Percentiles rank a stretch among this genome's conserved stretches.
Evolutionary conservation across 2,113 vertebrate species (phyloP).

Genomic region (Rhinolophus sinicus): DNA sequence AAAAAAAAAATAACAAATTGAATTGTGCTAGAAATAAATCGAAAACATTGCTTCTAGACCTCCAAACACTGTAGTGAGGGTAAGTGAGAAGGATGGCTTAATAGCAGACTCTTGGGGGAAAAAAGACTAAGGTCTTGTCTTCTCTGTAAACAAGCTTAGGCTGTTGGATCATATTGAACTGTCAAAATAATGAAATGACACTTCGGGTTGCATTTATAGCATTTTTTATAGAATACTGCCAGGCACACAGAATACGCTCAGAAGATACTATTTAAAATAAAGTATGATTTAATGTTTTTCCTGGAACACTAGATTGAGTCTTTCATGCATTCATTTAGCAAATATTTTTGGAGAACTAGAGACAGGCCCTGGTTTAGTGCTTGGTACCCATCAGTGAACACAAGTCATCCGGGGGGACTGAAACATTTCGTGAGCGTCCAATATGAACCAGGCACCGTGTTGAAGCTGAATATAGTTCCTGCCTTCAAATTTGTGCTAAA

Average conservation of each 20-base stretch:
- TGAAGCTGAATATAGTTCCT: neutral
- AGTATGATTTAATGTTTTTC: neutral
- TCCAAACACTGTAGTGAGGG: neutral
- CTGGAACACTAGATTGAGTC: neutral
- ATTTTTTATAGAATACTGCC: neutral
- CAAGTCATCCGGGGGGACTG: neutral
- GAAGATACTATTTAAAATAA: neutral
- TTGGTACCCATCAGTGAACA: neutral
- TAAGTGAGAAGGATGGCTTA: neutral
- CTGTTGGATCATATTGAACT: neutral
- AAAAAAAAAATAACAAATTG: neutral
- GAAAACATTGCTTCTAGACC: neutral
- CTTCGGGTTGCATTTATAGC: neutral
- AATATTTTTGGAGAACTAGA: neutral
- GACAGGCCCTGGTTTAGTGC: neutral
- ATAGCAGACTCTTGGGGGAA: neutral
- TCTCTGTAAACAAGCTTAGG: neutral
- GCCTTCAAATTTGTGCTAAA: neutral
- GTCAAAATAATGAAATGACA: neutral
- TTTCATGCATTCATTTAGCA: neutral
- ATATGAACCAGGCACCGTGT: neutral
- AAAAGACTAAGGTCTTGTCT: neutral
- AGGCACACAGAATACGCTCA: neutral
- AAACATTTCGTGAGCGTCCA: neutral
- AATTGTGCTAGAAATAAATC: neutral